Percentiles rank a stretch among this genome's conserved stretches.
Evolutionary conservation across 2,888 invertebrate species (phyloP).

Genomic region (Hermodice carunculata): DNA sequence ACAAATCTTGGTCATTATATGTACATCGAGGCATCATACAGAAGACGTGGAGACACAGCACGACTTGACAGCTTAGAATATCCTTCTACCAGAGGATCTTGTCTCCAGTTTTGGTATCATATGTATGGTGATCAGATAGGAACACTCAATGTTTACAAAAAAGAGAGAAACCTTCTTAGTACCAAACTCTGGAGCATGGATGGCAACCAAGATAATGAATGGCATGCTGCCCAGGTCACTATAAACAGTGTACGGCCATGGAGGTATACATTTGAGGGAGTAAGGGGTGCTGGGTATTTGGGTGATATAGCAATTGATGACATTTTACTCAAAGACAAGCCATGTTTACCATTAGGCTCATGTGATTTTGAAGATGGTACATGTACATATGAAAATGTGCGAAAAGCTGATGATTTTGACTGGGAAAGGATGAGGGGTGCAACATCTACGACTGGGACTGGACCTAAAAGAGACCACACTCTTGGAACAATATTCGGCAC

Average conservation of each 20-base stretch:
- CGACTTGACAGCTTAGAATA: slow-evolving; percentile 45
- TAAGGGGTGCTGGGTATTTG: not conserved
- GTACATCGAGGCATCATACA: slow-evolving; percentile 40
- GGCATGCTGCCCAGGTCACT: no score
- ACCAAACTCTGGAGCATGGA: no score
- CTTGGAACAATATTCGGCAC: no score
- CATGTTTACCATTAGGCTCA: slow-evolving; percentile 41
- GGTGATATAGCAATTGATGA: slow-evolving; percentile 67
- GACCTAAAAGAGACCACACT: slow-evolving; percentile 60
- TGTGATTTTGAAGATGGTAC: slow-evolving; percentile 64
- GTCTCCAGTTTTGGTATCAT: slow-evolving; percentile 56
- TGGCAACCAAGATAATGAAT: no score
- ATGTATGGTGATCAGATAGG: slow-evolving; percentile 52
- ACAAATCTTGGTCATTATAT: slow-evolving; percentile 46
- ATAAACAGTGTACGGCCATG: no score
- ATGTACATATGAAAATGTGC: slow-evolving; percentile 57
- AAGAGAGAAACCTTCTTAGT: no score
- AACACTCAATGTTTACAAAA: no score
- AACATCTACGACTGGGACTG: slow-evolving; percentile 46
- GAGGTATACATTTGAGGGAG: not conserved
- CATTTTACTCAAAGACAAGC: slow-evolving; percentile 52
- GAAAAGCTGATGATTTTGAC: slow-evolving; percentile 50
- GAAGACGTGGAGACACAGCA: slow-evolving; percentile 37
- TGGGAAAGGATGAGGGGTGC: slow-evolving; percentile 52
- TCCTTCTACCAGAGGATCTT: slow-evolving; percentile 45